These are phyloP conservation scores for Cryptus armator DNA, from an alignment of 2,888 invertebrate species.

Conservation along the genomic window DNA sequence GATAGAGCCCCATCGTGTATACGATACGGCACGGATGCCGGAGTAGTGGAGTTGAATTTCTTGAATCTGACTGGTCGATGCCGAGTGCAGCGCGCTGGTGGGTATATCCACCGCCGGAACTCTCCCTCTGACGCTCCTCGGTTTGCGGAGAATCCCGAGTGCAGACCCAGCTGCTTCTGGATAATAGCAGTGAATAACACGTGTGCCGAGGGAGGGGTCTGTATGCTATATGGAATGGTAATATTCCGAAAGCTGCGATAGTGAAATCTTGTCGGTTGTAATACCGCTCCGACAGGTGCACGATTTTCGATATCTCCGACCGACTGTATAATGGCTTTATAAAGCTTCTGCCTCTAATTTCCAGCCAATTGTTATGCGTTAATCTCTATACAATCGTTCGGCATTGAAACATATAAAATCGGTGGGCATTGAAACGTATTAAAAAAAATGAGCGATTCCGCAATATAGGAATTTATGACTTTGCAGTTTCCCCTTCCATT, in stretches of 20 bases:
- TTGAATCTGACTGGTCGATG: slow-evolving; percentile 21
- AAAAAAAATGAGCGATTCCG: background rate
- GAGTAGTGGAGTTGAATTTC: slow-evolving; percentile 19
- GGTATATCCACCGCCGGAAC: slow-evolving; percentile 19
- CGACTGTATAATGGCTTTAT: slow-evolving; percentile 2
- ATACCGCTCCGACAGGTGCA: slow-evolving; percentile 9
- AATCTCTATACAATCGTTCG: background rate
- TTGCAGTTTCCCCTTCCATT: background rate
- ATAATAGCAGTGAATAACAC: slow-evolving; percentile 63
- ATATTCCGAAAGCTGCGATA: slow-evolving; percentile 26
- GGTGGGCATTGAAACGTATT: background rate
- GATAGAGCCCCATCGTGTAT: slow-evolving; percentile 18
- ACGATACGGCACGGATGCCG: slow-evolving; percentile 19
- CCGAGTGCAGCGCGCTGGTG: background rate
- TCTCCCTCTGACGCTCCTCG: slow-evolving; percentile 14
- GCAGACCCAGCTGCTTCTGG: slow-evolving; percentile 56
- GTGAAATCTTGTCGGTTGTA: slow-evolving; percentile 20
- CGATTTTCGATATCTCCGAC: background rate
- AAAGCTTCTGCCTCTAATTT: slow-evolving; percentile 17
- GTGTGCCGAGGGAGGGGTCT: background rate
- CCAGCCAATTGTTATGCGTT: background rate
- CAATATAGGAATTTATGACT: background rate
- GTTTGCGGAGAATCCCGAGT: slow-evolving; percentile 22
- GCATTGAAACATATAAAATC: background rate
- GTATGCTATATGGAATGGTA: slow-evolving; percentile 6